Conservation (phyloP, 2,797 vertebrate genomes). For the Manis crassicaudata region DNA sequence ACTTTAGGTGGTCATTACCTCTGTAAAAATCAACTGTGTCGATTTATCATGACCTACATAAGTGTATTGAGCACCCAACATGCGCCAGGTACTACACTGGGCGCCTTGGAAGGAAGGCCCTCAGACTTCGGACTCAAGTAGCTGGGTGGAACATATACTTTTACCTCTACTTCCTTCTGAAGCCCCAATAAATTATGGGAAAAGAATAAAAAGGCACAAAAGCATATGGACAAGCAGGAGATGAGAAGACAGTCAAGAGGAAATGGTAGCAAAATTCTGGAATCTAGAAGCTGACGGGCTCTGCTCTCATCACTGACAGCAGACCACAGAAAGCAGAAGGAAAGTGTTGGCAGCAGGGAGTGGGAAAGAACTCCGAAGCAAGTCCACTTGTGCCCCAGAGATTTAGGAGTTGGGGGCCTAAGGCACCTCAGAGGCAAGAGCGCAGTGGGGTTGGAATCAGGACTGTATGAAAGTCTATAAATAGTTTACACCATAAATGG, state of each 20-base stretch:
- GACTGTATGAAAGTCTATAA: neutral
- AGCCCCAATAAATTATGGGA: neutral
- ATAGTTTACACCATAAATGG: neutral
- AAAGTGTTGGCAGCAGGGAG: neutral
- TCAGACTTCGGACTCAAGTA: neutral
- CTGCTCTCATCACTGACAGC: neutral
- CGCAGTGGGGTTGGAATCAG: neutral
- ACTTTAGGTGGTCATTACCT: neutral
- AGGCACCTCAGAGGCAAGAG: neutral
- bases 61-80: no score
- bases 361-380: neutral
- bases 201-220: neutral
- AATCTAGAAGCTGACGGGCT: neutral
- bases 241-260: neutral
- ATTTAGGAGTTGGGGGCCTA: neutral
- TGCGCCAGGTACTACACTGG: neutral
- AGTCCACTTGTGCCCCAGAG: neutral
- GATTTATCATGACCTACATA: neutral
- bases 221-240: neutral
- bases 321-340: neutral
- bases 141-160: accelerated
- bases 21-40: neutral
- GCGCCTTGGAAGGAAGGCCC: neutral
- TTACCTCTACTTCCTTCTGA: neutral
- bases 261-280: neutral